Evolutionary conservation across 2,797 vertebrate species (phyloP), one percentile per base, ranked within the genome.

Genomic region (Gephyroberyx darwinii): DNA sequence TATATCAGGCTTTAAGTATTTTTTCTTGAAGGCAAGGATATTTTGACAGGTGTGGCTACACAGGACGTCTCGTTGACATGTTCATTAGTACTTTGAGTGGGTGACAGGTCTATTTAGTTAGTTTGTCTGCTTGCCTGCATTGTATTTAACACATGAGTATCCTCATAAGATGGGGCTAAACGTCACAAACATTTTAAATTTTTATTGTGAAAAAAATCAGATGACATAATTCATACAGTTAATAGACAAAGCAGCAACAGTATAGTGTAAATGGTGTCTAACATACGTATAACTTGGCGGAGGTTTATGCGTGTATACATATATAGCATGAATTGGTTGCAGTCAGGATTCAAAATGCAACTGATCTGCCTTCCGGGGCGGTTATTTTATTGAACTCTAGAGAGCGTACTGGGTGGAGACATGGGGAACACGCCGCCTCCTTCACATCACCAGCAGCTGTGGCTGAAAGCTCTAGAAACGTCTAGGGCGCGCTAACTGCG

Each of bases 381-480:
- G 17, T 19, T 50, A n/a, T n/a, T 50, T 19, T 50, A 50, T 5
- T 50, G 17, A 26, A 12, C 4, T 26, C 12, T 10, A 26, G 12
- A 14, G 26, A 22, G 4, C 30, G 22, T 55, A 55, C 6, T 31
- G 26, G 26, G 26, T 9, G 53, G 13, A 17, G 26, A 30, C 53
- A 55, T 31, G 6, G 12, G 37, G 39, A 41, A 22, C 2, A 48
- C n/a, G 5, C 4, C 35, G 41, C 26, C 83, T 93, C 60, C 92
- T 89, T 90, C 91, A 89, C 86, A 74, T 94, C 41, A 91, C 92
- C 1, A 83, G 92, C 90, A 93, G 84, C 83, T 84, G 84, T 45
- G 55, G 31, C 75, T 86, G 81, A 86, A 91, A 70, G 74, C 85
- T 94, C 92, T 92, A 92, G 92, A 93, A 93, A 73, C 88, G 89